These are phyloP conservation scores for Microplitis manilae DNA, from an alignment of 2,888 invertebrate species.

Conservation along the genomic window DNA sequence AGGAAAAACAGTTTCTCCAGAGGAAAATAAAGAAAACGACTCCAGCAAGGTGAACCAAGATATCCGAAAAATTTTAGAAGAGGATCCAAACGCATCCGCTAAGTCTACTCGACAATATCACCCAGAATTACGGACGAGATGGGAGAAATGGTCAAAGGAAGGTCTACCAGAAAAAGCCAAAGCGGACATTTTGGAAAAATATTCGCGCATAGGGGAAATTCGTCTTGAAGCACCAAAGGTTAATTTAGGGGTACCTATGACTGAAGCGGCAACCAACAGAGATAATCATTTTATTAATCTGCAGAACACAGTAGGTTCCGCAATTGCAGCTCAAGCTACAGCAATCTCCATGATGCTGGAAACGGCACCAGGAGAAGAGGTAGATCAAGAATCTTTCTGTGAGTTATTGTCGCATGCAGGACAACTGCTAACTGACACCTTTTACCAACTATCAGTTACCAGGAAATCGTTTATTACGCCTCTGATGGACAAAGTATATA, in stretches of 20 bases:
- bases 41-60: neutral
- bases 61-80: neutral
- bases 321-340: neutral
- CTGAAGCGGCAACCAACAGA: neutral
- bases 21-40: neutral
- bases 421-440: neutral
- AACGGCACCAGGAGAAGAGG: neutral
- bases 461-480: neutral
- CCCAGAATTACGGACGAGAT: neutral
- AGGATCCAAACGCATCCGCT: neutral
- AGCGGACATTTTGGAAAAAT: neutral
- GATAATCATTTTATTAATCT: constrained; percentile 4
- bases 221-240: constrained; percentile 11
- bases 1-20: neutral
- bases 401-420: constrained; percentile 1
- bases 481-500: neutral
- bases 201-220: neutral
- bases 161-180: neutral
- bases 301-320: neutral
- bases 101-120: neutral
- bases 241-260: neutral
- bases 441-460: neutral
- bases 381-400: neutral
- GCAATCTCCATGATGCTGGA: neutral
- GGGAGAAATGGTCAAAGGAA: neutral